These are phyloP conservation scores for Cyprinella venusta DNA, from an alignment of 2,797 vertebrate species.

Conservation along the genomic window DNA sequence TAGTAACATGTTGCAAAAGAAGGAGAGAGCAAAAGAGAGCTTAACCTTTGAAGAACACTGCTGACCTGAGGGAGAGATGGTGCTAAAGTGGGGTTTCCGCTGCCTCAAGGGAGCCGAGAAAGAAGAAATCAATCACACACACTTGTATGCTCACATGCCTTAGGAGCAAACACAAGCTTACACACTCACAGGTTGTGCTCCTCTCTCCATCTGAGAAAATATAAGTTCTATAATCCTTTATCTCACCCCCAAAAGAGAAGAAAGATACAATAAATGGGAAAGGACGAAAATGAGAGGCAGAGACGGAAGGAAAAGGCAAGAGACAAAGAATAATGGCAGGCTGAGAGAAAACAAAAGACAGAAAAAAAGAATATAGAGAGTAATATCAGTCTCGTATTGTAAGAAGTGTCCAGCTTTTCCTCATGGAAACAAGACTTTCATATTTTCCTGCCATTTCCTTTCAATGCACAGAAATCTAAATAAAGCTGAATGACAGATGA, in stretches of 20 bases:
- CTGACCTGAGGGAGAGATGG: slow-evolving; percentile 56
- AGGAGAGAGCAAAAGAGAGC: slow-evolving; percentile 39
- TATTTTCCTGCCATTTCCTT: not conserved
- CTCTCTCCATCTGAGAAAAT: slow-evolving; percentile 38
- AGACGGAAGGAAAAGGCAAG: slow-evolving; percentile 14
- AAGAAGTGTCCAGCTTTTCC: slow-evolving; percentile 41
- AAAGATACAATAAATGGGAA: slow-evolving; percentile 11
- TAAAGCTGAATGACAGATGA: not conserved
- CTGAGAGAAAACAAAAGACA: slow-evolving; percentile 31
- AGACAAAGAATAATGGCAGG: not conserved
- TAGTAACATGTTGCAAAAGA: not conserved
- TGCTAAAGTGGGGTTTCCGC: slow-evolving; percentile 53
- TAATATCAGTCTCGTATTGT: slow-evolving; percentile 49
- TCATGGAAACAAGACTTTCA: slow-evolving; percentile 11
- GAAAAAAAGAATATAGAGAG: not conserved
- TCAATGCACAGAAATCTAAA: not conserved
- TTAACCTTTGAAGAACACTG: slow-evolving; percentile 57
- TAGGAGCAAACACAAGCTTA: slow-evolving; percentile 43
- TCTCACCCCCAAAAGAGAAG: slow-evolving; percentile 22
- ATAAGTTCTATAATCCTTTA: slow-evolving; percentile 29
- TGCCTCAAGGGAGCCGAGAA: slow-evolving; percentile 46
- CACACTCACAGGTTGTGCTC: slow-evolving; percentile 40
- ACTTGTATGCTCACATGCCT: slow-evolving; percentile 30
- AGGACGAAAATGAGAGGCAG: not conserved
- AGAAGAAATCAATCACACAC: slow-evolving; percentile 58